Percentiles rank a stretch among this genome's conserved stretches.
These are phyloP conservation scores for Melitaea cinxia DNA, from an alignment of 1,140 invertebrate genomes.

Conservation along the genomic window DNA sequence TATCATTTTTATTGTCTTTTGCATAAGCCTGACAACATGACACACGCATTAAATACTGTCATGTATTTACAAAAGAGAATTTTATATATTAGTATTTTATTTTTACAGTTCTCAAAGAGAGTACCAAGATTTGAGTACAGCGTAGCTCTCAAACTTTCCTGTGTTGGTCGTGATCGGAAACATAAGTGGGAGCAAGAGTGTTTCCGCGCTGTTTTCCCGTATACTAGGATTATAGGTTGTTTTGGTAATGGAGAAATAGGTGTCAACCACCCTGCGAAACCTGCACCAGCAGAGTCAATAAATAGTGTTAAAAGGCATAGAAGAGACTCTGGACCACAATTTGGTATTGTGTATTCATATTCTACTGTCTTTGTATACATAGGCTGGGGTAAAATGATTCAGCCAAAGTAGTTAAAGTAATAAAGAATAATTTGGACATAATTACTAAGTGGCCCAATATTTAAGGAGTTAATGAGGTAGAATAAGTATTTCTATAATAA, in stretches of 20 bases:
- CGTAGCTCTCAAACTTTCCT: constrained; percentile 72
- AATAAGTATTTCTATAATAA: too few relatives aligned
- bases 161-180: constrained; percentile 67
- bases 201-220: constrained; percentile 64
- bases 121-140: constrained; percentile 67
- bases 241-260: constrained; percentile 75
- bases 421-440: too few relatives aligned
- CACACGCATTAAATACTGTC: too few relatives aligned
- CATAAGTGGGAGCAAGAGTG: constrained; percentile 63
- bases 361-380: constrained; percentile 71
- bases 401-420: neutral
- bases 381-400: constrained; percentile 64
- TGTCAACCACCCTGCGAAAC: constrained; percentile 46
- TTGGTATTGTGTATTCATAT: constrained; percentile 67
- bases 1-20: too few relatives aligned
- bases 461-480: too few relatives aligned
- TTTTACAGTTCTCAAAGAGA: constrained; percentile 66
- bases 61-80: too few relatives aligned
- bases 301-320: constrained; percentile 42
- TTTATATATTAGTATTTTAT: neutral
- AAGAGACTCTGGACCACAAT: constrained; percentile 46
- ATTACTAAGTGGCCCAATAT: too few relatives aligned
- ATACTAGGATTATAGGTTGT: constrained; percentile 65
- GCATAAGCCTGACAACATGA: too few relatives aligned
- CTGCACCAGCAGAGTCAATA: constrained; percentile 11